These are phyloP conservation scores for Sciurus niger DNA, from an alignment of 2,113 vertebrate genomes.

Conservation along the genomic window DNA sequence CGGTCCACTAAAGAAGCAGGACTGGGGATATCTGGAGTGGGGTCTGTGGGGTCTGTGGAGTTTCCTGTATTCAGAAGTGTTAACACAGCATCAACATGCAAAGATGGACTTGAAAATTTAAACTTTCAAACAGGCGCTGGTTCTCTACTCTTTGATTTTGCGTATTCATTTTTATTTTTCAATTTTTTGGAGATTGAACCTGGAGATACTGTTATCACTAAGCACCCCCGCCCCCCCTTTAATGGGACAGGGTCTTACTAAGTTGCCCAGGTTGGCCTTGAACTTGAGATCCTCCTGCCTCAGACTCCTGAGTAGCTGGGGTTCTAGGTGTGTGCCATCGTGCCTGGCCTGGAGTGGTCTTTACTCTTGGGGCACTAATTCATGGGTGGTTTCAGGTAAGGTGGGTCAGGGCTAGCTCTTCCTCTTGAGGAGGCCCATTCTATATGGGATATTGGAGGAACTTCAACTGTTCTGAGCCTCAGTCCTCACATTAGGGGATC, in stretches of 20 bases:
- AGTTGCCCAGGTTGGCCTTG: too few relatives aligned
- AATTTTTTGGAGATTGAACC: too few relatives aligned
- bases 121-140: background rate
- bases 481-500: background rate
- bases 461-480: background rate
- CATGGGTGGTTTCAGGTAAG: fast-evolving
- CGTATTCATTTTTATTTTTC: too few relatives aligned
- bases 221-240: too few relatives aligned
- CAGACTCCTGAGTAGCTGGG: too few relatives aligned
- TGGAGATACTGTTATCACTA: too few relatives aligned
- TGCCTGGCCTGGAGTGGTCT: too few relatives aligned
- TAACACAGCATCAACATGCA: background rate
- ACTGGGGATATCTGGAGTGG: background rate
- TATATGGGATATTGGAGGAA: background rate
- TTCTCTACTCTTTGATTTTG: background rate
- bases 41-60: background rate
- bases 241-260: too few relatives aligned
- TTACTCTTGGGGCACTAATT: background rate
- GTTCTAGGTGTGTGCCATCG: too few relatives aligned
- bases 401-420: background rate
- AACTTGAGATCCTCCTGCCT: too few relatives aligned
- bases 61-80: fast-evolving
- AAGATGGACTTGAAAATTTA: background rate
- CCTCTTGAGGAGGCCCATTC: too few relatives aligned
- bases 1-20: background rate